Conservation (phyloP, 2,113 vertebrate species). For the Centrocercus urophasianus region DNA sequence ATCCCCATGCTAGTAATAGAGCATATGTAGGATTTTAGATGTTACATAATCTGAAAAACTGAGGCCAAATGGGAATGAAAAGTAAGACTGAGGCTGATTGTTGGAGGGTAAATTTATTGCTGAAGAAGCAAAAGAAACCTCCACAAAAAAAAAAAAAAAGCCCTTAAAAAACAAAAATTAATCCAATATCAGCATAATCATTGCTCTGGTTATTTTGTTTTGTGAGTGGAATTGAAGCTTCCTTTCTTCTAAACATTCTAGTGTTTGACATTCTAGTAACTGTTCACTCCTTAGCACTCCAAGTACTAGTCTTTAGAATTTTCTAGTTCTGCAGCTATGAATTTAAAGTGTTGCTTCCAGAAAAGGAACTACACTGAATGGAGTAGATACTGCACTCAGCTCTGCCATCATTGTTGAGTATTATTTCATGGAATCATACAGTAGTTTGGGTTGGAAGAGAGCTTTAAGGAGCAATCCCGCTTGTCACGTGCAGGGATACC, state of each 20-base stretch:
- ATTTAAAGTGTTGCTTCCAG: background rate
- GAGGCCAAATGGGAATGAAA: too few species aligned
- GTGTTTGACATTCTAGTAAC: background rate
- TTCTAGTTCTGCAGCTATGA: background rate
- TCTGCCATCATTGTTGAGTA: background rate
- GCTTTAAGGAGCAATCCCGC: too few species aligned
- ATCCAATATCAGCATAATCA: background rate
- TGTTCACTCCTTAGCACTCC: background rate
- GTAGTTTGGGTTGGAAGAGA: too few species aligned
- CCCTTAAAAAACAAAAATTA: background rate
- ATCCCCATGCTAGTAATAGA: background rate
- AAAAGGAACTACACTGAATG: background rate
- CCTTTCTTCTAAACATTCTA: background rate
- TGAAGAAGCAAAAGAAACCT: background rate
- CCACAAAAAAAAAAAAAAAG: background rate
- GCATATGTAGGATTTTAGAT: background rate
- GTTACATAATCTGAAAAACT: too few species aligned
- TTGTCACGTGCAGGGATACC: too few species aligned
- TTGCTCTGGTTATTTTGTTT: background rate
- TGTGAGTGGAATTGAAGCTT: background rate
- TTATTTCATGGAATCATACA: too few species aligned
- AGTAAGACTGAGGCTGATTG: background rate
- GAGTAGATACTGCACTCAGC: background rate
- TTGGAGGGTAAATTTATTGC: background rate
- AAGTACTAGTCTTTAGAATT: background rate